Percentiles rank a stretch among this genome's conserved stretches.
Evolutionary conservation across 2,113 vertebrate species (phyloP).

Genomic region (Anolis carolinensis): DNA sequence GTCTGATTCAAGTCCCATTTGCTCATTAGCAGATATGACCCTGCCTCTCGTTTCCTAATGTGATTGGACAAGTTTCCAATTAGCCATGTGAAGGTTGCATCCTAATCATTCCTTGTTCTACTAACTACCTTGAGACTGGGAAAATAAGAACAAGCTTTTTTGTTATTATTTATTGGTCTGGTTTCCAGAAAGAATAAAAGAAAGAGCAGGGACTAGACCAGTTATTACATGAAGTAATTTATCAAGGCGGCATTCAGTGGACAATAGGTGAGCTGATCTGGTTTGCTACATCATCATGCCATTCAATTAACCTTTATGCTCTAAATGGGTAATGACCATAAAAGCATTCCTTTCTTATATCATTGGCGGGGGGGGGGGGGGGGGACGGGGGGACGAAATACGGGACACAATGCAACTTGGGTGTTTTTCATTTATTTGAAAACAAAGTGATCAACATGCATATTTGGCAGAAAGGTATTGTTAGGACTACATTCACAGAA

Average conservation of each 20-base stretch:
- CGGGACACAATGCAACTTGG: slow-evolving; percentile 1
- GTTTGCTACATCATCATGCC: not conserved
- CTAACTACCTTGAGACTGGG: slow-evolving; percentile 2
- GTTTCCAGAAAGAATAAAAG: not conserved
- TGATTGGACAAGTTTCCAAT: slow-evolving; percentile 24
- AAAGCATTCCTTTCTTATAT: not conserved
- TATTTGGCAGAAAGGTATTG: not conserved
- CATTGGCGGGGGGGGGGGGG: not conserved
- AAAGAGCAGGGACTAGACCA: not conserved
- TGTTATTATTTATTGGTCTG: too few species aligned
- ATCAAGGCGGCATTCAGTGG: not conserved
- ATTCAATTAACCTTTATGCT: not conserved
- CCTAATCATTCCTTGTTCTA: slow-evolving; percentile 26
- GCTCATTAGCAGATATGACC: slow-evolving; percentile 25
- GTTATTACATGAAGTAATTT: slow-evolving; percentile 10
- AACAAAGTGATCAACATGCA: not conserved
- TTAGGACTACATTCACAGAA: not conserved
- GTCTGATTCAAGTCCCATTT: not conserved
- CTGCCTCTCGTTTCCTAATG: not conserved
- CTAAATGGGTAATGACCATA: not conserved
- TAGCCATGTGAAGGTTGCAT: slow-evolving; percentile 4
- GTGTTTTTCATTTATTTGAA: not conserved
- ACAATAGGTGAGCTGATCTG: not conserved
- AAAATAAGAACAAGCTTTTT: slow-evolving; percentile 10
- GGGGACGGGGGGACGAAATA: too few species aligned